These are phyloP conservation scores for Pyrrhia umbra DNA, from an alignment of 2,888 invertebrate genomes.

Conservation along the genomic window DNA sequence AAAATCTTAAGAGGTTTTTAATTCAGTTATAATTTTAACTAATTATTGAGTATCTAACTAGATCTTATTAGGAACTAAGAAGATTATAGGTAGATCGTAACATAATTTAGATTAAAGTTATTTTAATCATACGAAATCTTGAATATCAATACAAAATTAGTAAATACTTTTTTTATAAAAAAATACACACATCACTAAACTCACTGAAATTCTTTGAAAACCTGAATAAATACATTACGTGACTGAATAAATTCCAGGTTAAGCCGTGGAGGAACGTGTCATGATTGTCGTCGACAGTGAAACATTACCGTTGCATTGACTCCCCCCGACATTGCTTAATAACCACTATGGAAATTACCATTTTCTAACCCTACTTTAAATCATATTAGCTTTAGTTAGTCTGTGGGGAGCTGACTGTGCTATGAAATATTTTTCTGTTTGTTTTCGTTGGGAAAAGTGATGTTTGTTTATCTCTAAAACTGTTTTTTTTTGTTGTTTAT, in stretches of 20 bases:
- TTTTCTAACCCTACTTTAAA: constrained; percentile 37
- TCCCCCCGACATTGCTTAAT: constrained; percentile 45
- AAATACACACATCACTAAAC: neutral
- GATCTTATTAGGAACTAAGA: too few species aligned
- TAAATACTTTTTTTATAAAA: too few species aligned
- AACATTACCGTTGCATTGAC: constrained; percentile 61
- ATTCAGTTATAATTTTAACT: too few species aligned
- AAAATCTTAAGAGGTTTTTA: too few species aligned
- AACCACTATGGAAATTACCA: constrained; percentile 53
- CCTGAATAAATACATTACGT: constrained; percentile 30
- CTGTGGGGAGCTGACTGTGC: neutral
- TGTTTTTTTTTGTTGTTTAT: too few species aligned
- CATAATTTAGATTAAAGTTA: too few species aligned
- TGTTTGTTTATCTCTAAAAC: too few species aligned
- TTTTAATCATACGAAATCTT: too few species aligned
- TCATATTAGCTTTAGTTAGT: constrained; percentile 32
- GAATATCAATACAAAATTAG: too few species aligned
- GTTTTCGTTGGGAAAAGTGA: neutral
- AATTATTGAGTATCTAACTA: too few species aligned
- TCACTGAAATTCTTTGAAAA: constrained; percentile 28
- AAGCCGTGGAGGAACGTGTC: constrained; percentile 46
- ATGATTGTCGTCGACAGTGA: constrained; percentile 63
- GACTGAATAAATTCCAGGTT: constrained; percentile 47
- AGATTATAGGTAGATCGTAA: too few species aligned
- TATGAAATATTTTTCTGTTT: neutral